These are phyloP conservation scores for Typhlichthys subterraneus DNA, from an alignment of 2,797 vertebrate species.

Conservation along the genomic window DNA sequence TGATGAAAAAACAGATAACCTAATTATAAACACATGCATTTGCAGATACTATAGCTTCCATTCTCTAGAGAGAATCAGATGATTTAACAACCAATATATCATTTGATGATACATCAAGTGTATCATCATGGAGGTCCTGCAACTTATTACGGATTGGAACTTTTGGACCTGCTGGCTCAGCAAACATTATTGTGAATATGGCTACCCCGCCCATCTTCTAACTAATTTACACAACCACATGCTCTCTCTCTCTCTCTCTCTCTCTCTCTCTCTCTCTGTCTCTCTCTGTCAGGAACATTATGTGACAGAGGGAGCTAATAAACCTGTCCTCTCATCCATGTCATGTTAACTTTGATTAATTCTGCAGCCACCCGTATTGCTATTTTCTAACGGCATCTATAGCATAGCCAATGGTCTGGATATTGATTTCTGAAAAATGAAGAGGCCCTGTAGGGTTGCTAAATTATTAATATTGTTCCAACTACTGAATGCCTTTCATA, in stretches of 20 bases:
- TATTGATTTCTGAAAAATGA: no score
- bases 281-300: constrained; percentile 24
- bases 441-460: no score
- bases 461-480: no score
- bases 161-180: constrained; percentile 70
- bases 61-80: neutral
- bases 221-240: constrained; percentile 22
- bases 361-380: neutral
- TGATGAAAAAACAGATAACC: no score
- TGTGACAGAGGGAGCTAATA: constrained; percentile 27
- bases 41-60: neutral
- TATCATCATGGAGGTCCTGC: constrained; percentile 42
- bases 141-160: constrained; percentile 56
- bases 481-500: neutral
- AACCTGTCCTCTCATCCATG: constrained; percentile 5
- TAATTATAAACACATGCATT: no score
- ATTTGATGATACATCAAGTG: constrained; percentile 1
- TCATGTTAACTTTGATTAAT: neutral
- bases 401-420: neutral
- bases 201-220: constrained; percentile 52
- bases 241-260: constrained; percentile 2
- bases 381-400: neutral
- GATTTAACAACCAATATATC: neutral
- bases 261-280: neutral
- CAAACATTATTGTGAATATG: constrained; percentile 44